A percentile compares a stretch with the other conserved stretches of the same genome.
Evolutionary conservation across 2,797 vertebrate species (phyloP).

Genomic region (Rhinogobio ventralis): DNA sequence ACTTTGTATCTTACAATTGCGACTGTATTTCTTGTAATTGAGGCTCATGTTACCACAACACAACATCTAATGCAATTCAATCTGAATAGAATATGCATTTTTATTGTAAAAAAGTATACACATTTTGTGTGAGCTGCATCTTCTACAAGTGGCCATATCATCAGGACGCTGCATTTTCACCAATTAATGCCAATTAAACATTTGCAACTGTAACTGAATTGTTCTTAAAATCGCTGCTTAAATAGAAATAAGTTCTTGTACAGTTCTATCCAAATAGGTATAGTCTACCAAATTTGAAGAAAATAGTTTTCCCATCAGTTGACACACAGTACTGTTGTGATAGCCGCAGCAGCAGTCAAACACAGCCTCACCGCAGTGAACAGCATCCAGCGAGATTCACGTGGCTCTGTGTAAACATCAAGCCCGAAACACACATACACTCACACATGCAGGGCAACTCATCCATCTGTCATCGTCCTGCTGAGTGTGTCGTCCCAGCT

Average conservation of each 20-base stretch:
- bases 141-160: neutral
- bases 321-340: constrained; percentile 33
- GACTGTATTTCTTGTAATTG: neutral
- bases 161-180: neutral
- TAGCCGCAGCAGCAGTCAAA: constrained; percentile 32
- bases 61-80: neutral
- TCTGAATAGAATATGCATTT: neutral
- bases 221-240: neutral
- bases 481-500: constrained; percentile 32
- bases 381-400: constrained; percentile 36
- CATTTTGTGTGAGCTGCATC: neutral
- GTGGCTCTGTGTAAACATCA: constrained; percentile 35
- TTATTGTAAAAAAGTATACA: neutral
- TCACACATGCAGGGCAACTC: constrained; percentile 25
- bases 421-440: neutral
- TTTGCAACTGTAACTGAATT: neutral
- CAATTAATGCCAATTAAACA: neutral
- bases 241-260: neutral
- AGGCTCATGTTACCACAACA: neutral
- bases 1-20: neutral
- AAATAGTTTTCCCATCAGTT: neutral
- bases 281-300: neutral
- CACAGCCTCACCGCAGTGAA: constrained; percentile 19
- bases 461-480: constrained; percentile 44
- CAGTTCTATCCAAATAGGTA: neutral